phyloP scores from a whole-genome alignment of 2,888 invertebrate species.

The Hypomecis atomaria region DNA sequence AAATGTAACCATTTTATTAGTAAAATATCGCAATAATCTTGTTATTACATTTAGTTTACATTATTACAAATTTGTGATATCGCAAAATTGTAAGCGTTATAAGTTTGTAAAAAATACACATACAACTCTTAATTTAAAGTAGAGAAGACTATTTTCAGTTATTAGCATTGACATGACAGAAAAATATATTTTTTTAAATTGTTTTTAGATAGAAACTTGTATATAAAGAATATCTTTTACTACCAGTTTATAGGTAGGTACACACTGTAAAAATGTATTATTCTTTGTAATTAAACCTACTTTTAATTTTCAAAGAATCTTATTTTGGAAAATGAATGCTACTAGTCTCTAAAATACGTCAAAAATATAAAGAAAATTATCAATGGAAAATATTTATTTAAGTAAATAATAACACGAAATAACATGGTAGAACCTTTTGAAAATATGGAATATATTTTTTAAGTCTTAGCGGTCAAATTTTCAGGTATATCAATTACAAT shows the following conservation, averaged over 20 bases:
- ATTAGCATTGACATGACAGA: neutral
- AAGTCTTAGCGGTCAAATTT: too few relatives aligned
- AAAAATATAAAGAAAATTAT: too few relatives aligned
- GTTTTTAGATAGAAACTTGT: conserved; percentile 17
- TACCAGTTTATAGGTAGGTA: neutral
- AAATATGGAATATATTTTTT: too few relatives aligned
- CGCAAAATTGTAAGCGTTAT: neutral
- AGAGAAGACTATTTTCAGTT: too few relatives aligned
- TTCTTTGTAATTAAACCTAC: neutral
- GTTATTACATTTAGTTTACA: neutral
- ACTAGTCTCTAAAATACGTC: too few relatives aligned
- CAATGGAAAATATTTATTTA: too few relatives aligned
- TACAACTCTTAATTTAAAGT: too few relatives aligned
- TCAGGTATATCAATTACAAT: too few relatives aligned
- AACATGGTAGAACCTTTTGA: too few relatives aligned
- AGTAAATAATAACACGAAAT: too few relatives aligned
- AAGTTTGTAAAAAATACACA: neutral
- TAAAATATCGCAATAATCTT: conserved; percentile 1
- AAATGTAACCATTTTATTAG: neutral
- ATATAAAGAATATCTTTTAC: conserved; percentile 25
- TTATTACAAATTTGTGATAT: neutral
- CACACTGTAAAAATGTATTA: conserved; percentile 1
- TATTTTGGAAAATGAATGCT: too few relatives aligned
- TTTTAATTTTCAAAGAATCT: neutral
- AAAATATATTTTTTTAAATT: neutral